These are phyloP conservation scores for Drosophila triauraria DNA, from an alignment of 1,140 invertebrate species.

Conservation along the genomic window DNA sequence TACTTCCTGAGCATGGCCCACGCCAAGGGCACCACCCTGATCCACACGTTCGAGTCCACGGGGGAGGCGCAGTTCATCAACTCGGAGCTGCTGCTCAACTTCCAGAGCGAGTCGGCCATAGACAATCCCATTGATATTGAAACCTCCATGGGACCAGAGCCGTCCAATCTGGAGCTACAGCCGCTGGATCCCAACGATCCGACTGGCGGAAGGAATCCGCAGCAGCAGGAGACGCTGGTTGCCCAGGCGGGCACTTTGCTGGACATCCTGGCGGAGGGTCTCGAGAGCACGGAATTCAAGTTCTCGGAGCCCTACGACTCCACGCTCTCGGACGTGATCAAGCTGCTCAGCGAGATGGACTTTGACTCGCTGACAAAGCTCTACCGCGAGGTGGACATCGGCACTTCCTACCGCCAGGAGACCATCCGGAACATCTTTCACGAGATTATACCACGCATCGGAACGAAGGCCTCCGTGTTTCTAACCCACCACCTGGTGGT, in stretches of 20 bases:
- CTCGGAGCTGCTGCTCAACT: slow-evolving; percentile 79
- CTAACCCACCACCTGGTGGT: slow-evolving; percentile 89
- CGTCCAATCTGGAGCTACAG: slow-evolving; percentile 65
- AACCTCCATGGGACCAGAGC: slow-evolving; percentile 66
- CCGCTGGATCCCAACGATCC: slow-evolving; percentile 70
- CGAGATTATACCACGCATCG: slow-evolving; percentile 90
- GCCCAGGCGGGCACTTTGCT: slow-evolving; percentile 70
- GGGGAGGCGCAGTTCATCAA: slow-evolving; percentile 82
- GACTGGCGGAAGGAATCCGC: slow-evolving; percentile 77
- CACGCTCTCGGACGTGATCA: slow-evolving; percentile 84
- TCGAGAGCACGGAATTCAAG: slow-evolving; percentile 85
- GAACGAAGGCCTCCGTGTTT: slow-evolving; percentile 88
- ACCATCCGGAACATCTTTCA: slow-evolving; percentile 90
- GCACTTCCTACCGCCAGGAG: slow-evolving; percentile 88
- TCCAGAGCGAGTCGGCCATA: slow-evolving; percentile 71
- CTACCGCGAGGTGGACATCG: slow-evolving; percentile 87
- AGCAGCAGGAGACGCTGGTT: slow-evolving; percentile 70
- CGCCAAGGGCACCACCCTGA: slow-evolving; percentile 78
- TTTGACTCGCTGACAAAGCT: slow-evolving; percentile 86
- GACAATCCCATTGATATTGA: slow-evolving; percentile 77
- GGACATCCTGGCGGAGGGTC: slow-evolving; percentile 82
- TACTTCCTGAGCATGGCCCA: slow-evolving; percentile 81
- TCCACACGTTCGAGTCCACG: slow-evolving; percentile 84
- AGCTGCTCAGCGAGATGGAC: slow-evolving; percentile 86
- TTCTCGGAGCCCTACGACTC: slow-evolving; percentile 85